phyloP scores from a whole-genome alignment of 1,140 invertebrate genomes.

The Drosophila pseudoananassae region DNA sequence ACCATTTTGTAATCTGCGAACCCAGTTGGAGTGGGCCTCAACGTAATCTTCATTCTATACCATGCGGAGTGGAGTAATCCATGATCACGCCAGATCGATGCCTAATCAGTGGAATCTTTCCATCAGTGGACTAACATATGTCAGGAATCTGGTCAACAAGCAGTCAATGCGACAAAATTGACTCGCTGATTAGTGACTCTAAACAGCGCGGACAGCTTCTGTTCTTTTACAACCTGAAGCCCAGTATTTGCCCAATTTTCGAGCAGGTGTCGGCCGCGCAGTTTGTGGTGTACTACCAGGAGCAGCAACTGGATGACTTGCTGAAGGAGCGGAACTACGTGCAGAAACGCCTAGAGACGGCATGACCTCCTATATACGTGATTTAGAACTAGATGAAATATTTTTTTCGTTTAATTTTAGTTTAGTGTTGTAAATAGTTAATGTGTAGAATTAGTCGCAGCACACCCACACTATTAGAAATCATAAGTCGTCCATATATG shows the following conservation, averaged over 20 bases:
- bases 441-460: slow-evolving; percentile 26
- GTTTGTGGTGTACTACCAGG: slow-evolving; percentile 90
- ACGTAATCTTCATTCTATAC: slow-evolving; percentile 94
- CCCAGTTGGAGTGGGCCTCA: slow-evolving; percentile 96
- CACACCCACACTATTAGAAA: slow-evolving; percentile 38
- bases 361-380: slow-evolving; percentile 37
- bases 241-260: slow-evolving; percentile 91
- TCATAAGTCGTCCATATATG: slow-evolving; percentile 7
- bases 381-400: slow-evolving; percentile 22
- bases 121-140: slow-evolving; percentile 94
- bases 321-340: slow-evolving; percentile 80
- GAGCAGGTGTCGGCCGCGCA: slow-evolving; percentile 89
- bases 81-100: slow-evolving; percentile 93
- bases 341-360: slow-evolving; percentile 51
- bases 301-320: slow-evolving; percentile 89
- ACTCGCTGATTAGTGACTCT: slow-evolving; percentile 89
- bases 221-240: slow-evolving; percentile 92
- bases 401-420: slow-evolving; percentile 34
- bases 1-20: too few relatives aligned
- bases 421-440: slow-evolving; percentile 31
- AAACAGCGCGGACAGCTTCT: slow-evolving; percentile 88
- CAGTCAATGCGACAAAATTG: slow-evolving; percentile 88
- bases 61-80: slow-evolving; percentile 91
- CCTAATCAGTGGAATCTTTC: slow-evolving; percentile 94
- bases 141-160: slow-evolving; percentile 92